Base-by-base conservation (phyloP, 2,888 invertebrate species). In the Hydriomena furcata region DNA sequence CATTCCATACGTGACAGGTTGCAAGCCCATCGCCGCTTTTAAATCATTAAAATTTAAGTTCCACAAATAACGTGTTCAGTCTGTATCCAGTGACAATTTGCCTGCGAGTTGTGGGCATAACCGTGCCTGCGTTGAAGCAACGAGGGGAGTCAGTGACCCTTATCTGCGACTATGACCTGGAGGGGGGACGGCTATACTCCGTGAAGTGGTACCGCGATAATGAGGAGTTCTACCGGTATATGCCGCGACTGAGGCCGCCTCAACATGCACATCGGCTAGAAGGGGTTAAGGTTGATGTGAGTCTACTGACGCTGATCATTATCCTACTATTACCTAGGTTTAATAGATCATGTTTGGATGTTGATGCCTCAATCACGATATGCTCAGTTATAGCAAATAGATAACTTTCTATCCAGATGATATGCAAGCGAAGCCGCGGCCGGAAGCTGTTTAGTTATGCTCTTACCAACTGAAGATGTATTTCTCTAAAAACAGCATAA, bases 171-270 rank as follows among this genome's bases (percentile, higher is more conserved):
- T 93, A 93, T 66, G 92, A 93, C 60, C 74, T 93, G 58, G 93
- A 93, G 51, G 93, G 92, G 0, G 92, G 93, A 7, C 90, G 91
- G 30, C 79, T 94, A 35, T 94, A 94, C 74, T 92, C 93, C 8
- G 93, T 93, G 38, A 94, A 94, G 73, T 94, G 93, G 92, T 94
- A 94, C 78, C 85, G 93, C 37, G 93, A 93, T 55, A 92, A 91
- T 64, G 91, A 93, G 65, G 94, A 94, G 75, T 94, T 94, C 76
- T 94, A 93, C 79, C 87, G 94, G 53, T 94, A 91, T 66, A 92
- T 93, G 78, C 94, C 94, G 1, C 86, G 90, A 34, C 81, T 93
- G 61, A 84, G 91, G 60, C 93, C 93, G 0, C 91, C 92, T 32
- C 92, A 92, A 38, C 93, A 93, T 68, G 91, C 92, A 24, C 93